Conservation (phyloP, 1,140 invertebrate species). For the Apis florea region DNA sequence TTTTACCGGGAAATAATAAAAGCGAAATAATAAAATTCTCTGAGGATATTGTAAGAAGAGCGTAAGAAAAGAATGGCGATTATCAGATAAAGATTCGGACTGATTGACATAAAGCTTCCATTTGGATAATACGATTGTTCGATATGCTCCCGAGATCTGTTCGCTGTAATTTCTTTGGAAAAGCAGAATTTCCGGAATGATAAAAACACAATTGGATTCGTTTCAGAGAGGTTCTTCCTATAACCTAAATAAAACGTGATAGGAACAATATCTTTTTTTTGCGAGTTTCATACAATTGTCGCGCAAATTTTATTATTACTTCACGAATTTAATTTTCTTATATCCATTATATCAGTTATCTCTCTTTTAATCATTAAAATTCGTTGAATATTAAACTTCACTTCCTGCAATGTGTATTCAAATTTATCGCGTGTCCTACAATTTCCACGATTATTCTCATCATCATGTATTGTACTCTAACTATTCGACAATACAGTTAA, state of each 20-base stretch:
- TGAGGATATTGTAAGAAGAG: neutral
- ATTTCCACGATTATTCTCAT: neutral
- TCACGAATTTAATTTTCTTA: no score
- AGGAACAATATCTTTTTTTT: neutral
- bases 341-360: no score
- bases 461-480: neutral
- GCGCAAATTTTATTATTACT: no score
- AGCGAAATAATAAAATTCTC: no score
- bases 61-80: neutral
- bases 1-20: neutral
- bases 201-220: neutral
- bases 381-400: neutral
- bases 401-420: no score
- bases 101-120: neutral
- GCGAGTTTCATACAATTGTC: neutral
- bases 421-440: no score
- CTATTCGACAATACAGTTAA: conserved; percentile 23
- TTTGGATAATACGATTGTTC: conserved; percentile 8
- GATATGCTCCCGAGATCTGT: neutral
- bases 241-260: neutral
- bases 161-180: neutral
- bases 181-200: neutral
- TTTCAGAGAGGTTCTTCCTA: no score
- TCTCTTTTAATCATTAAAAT: no score
- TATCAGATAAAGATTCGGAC: neutral